Evolutionary conservation across 2,888 invertebrate species (phyloP), one percentile per base, ranked within the genome.

Genomic region (Iselma pallidipennis): DNA sequence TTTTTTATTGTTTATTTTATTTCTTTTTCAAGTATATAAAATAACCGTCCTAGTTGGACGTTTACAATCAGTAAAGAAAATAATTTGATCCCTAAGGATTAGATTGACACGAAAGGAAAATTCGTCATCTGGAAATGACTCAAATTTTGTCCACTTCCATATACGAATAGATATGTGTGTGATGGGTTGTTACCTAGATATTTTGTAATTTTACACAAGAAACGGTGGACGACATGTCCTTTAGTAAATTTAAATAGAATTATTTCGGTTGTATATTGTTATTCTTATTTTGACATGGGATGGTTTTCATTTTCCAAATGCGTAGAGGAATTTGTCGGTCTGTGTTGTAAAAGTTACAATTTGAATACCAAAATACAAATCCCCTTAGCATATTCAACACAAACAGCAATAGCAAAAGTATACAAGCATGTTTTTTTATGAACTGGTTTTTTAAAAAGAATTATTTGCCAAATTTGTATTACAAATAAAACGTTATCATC

Each of bases 401-500:
- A n/a, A n/a, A n/a, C n/a, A n/a, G n/a, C n/a, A n/a, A n/a, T n/a
- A n/a, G n/a, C n/a, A n/a, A n/a, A n/a, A n/a, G n/a, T n/a, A n/a
- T n/a, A n/a, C n/a, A n/a, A n/a, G n/a, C n/a, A n/a, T n/a, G n/a
- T n/a, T n/a, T n/a, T 28, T 28, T 28, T 2, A 28, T 28, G 7
- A 42, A 50, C 45, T 57, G 50, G 42, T 42, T 57, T 52, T n/a
- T 51, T 50, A 28, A 29, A 58, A 58, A 53, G 53, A 59, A 64
- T 62, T 62, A 53, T 62, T 66, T 57, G 55, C 23, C 64, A 57
- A 60, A 33, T 56, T 54, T 49, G 54, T 63, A 55, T 49, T 45
- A 45, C 49, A 57, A 56, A 54, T 60, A 49, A 61, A 61, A 61
- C 37, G 16, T 62, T 65, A 57, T 50, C 59, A 65, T 59, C 55